Base-by-base conservation (phyloP, 1,140 invertebrate genomes). In the Ooceraea biroi region DNA sequence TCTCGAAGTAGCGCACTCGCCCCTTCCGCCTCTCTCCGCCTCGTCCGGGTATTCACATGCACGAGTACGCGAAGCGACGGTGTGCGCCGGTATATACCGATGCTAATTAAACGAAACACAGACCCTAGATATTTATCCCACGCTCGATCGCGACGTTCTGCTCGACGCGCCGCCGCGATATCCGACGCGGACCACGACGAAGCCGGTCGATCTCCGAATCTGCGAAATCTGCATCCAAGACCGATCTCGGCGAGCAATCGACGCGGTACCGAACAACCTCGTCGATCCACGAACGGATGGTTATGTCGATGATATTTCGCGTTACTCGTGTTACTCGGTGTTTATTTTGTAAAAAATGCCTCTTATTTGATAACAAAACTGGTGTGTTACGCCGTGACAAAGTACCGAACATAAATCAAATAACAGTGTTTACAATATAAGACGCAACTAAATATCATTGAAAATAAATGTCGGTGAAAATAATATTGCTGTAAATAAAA, bases 31-130 rank as follows among this genome's bases (percentile, higher is more conserved):
- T 19, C 25, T 3, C 41, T 17, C 19, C 48, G 17, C 41, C 60
- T 46, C 41, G 22, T 17, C 58, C 36, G 52, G 3, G 19, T 65
- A 74, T 61, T 60, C 77, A 78, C 83, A 83, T 71, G 44, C 77
- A 83, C 44, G 44, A 36, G 44, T 65, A 84, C 55, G 63, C 69
- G 77, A 73, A 63, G 68, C 61, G 30, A 55, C 57, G 69, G 74
- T 82, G 50, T 85, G 69, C 50, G 46, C 82, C 74, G 83, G 80
- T 88, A 86, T 90, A 90, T 86, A 87, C 68, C 76, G 89, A 90
- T 90, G 89, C 89, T 90, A 90, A 90, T 90, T 90, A 90, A 90
- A 89, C 84, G 89, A 78, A 89, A 87, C 89, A 90, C 87, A 88
- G 84, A 84, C 87, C 66, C 52, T 83, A 90, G 88, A 89, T 89